Conservation (phyloP, 2,888 invertebrate species). For the Dynastes grantii region DNA sequence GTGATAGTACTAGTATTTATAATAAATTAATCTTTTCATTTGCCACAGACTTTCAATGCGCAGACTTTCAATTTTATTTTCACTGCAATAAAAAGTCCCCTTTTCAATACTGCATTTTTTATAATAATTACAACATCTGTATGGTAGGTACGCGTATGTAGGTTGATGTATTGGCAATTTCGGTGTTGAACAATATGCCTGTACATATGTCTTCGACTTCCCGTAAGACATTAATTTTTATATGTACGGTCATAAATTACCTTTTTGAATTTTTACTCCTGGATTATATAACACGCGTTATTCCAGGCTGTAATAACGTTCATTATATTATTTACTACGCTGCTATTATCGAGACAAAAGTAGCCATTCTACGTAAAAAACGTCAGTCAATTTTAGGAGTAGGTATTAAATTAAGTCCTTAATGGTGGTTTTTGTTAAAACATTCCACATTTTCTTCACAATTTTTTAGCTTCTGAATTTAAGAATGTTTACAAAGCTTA, state of each 20-base stretch:
- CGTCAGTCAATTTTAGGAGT: no score
- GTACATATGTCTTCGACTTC: not conserved
- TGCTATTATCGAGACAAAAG: no score
- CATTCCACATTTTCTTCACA: no score
- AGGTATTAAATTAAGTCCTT: no score
- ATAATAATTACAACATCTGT: not conserved
- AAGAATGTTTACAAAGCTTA: no score
- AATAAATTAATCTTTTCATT: slow-evolving; percentile 26
- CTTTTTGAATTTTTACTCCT: not conserved
- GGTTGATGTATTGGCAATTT: slow-evolving; percentile 5
- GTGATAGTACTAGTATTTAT: slow-evolving; percentile 12
- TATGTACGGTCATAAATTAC: not conserved
- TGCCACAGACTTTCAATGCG: not conserved
- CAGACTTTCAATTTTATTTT: slow-evolving; percentile 7
- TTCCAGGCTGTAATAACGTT: no score
- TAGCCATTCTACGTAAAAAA: no score
- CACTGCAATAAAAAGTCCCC: slow-evolving; percentile 5
- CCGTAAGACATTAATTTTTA: slow-evolving; percentile 11
- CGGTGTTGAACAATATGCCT: not conserved
- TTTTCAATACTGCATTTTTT: slow-evolving; percentile 6
- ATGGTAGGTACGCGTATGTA: not conserved
- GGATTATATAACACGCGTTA: not conserved
- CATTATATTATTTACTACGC: no score
- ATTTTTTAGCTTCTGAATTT: no score
- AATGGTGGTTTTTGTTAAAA: no score